Percentiles rank a stretch among this genome's conserved stretches.
Evolutionary conservation across 2,797 vertebrate genomes (phyloP).

Genomic region (Echeneis naucrates): DNA sequence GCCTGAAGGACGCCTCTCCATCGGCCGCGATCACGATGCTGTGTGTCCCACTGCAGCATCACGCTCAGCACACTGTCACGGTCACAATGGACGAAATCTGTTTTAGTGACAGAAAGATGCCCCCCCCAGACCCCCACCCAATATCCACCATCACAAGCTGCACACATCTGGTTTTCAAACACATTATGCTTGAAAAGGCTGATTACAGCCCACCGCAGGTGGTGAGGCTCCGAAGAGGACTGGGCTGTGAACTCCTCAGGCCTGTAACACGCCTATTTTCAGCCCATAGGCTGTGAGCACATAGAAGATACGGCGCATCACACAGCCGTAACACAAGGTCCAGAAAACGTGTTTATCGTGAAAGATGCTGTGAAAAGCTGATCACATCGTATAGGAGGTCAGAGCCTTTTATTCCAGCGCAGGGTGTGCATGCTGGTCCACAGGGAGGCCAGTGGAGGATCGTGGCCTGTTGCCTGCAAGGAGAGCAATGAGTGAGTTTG

Average conservation of each 20-base stretch:
- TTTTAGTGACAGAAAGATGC: slow-evolving; percentile 43
- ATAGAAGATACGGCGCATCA: slow-evolving; percentile 16
- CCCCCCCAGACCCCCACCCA: slow-evolving; percentile 66
- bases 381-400: slow-evolving; percentile 8
- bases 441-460: slow-evolving; percentile 44
- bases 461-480: slow-evolving; percentile 45
- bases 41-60: slow-evolving; percentile 66
- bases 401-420: slow-evolving; percentile 9
- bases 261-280: slow-evolving; percentile 16
- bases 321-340: slow-evolving; percentile 19
- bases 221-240: background rate
- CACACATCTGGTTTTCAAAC: slow-evolving; percentile 15
- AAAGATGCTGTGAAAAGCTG: slow-evolving; percentile 12
- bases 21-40: slow-evolving; percentile 68
- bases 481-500: slow-evolving; percentile 24
- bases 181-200: background rate
- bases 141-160: slow-evolving; percentile 32
- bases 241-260: background rate
- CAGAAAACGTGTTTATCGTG: slow-evolving; percentile 15
- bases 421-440: slow-evolving; percentile 8
- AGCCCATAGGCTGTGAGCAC: slow-evolving; percentile 25
- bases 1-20: slow-evolving; percentile 83
- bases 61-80: background rate
- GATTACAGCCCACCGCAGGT: background rate
- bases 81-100: background rate